Evolutionary conservation across 2,797 vertebrate genomes (phyloP).

Genomic region (Gephyroberyx darwinii): DNA sequence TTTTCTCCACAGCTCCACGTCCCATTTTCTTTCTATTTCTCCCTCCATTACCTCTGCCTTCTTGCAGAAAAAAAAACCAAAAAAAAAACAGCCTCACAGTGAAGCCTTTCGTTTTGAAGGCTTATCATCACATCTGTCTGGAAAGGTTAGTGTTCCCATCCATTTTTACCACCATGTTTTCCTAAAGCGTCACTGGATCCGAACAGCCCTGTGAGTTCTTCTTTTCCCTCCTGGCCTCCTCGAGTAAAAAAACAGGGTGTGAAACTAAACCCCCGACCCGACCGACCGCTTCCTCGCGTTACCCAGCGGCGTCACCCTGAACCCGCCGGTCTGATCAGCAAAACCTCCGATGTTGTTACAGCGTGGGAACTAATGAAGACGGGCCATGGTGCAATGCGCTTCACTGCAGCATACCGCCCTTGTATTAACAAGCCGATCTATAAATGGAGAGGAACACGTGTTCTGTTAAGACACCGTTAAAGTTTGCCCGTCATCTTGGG

Average conservation of each 20-base stretch:
- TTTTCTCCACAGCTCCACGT: slow-evolving; percentile 22
- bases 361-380: slow-evolving; percentile 53
- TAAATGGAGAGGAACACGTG: slow-evolving; percentile 55
- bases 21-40: slow-evolving; percentile 29
- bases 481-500: slow-evolving; percentile 26
- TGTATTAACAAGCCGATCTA: slow-evolving; percentile 58
- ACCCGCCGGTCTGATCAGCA: slow-evolving; percentile 41
- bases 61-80: not conserved
- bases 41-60: slow-evolving; percentile 26
- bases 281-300: slow-evolving; percentile 46
- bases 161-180: slow-evolving; percentile 79
- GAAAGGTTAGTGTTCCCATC: slow-evolving; percentile 75
- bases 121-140: slow-evolving; percentile 80
- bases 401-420: slow-evolving; percentile 40
- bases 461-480: slow-evolving; percentile 43
- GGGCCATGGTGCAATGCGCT: slow-evolving; percentile 42
- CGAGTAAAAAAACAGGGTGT: slow-evolving; percentile 50
- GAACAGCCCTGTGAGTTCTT: slow-evolving; percentile 44
- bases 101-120: slow-evolving; percentile 53
- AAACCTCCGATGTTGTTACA: slow-evolving; percentile 27
- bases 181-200: slow-evolving; percentile 76
- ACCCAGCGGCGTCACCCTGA: slow-evolving; percentile 50
- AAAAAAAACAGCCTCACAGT: slow-evolving; percentile 10
- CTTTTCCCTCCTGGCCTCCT: slow-evolving; percentile 53
- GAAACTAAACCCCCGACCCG: slow-evolving; percentile 73